Percentiles rank a stretch among this genome's conserved stretches.
These are phyloP conservation scores for Champsocephalus gunnari DNA, from an alignment of 2,797 vertebrate genomes.

Conservation along the genomic window DNA sequence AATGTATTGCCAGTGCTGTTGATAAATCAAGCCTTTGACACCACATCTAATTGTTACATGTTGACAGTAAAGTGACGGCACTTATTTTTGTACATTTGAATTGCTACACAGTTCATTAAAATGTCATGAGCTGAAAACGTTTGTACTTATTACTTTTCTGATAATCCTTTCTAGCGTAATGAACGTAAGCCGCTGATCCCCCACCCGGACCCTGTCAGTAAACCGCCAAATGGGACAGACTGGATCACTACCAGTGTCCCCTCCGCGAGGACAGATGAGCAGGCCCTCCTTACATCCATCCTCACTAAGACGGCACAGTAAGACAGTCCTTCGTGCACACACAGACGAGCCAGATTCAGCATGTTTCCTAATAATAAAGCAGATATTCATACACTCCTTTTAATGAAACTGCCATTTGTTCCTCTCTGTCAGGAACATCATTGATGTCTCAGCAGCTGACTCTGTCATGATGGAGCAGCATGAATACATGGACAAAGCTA, in stretches of 20 bases:
- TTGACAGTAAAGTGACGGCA: background rate
- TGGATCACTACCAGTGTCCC: constrained; percentile 87
- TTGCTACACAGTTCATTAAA: background rate
- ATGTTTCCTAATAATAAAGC: background rate
- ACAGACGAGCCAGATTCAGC: background rate
- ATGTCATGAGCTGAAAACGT: background rate
- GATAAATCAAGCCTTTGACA: background rate
- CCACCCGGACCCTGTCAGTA: constrained; percentile 88
- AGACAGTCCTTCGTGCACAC: constrained; percentile 48
- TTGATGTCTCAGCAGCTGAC: constrained; percentile 95
- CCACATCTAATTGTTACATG: too few species aligned
- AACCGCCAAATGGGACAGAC: constrained; percentile 90
- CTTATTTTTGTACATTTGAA: background rate
- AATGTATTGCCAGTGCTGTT: background rate
- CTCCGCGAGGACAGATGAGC: constrained; percentile 91
- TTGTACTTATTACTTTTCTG: background rate
- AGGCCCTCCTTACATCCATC: constrained; percentile 94
- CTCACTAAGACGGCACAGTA: constrained; percentile 95
- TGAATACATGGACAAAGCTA: constrained; percentile 97
- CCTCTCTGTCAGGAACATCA: constrained; percentile 89
- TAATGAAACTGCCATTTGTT: constrained; percentile 6
- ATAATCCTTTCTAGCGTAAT: constrained; percentile 74
- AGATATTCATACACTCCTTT: background rate
- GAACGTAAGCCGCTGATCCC: constrained; percentile 91
- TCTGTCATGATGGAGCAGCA: constrained; percentile 98